Conservation (phyloP, 37 sponge, comb jelly and placozoan genomes). For the Ephydatia muelleri region DNA sequence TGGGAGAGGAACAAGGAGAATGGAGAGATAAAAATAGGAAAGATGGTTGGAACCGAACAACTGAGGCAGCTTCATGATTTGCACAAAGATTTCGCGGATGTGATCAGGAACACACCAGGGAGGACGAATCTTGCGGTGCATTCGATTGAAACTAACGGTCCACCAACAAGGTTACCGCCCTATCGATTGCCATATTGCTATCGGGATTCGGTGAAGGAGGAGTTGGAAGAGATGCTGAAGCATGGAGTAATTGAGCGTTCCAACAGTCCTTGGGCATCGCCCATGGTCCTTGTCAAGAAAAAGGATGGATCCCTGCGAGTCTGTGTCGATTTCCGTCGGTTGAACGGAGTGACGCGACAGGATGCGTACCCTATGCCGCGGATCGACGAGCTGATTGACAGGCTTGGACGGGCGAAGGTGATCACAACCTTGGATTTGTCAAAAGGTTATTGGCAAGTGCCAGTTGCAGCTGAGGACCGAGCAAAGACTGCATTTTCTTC, state of each 20-base stretch:
- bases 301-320: conserved; percentile 28
- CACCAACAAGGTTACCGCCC: conserved; percentile 15
- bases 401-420: conserved; percentile 16
- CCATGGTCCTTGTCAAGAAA: too few relatives aligned
- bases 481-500: conserved; percentile 54
- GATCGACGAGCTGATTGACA: conserved; percentile 45
- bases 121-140: conserved; percentile 14
- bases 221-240: conserved; percentile 38
- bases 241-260: conserved; percentile 18
- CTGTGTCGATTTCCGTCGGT: conserved; percentile 45
- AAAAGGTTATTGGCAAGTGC: conserved; percentile 47
- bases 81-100: not conserved
- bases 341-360: conserved; percentile 34
- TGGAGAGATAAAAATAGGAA: not conserved
- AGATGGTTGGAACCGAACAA: not conserved
- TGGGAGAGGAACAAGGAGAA: not conserved
- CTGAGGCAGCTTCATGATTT: not conserved
- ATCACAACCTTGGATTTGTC: conserved; percentile 28
- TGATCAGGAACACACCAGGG: not conserved
- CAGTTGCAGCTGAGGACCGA: conserved; percentile 31
- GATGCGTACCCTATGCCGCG: too few relatives aligned
- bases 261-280: too few relatives aligned
- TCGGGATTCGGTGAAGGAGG: conserved; percentile 8
- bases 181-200: conserved; percentile 23
- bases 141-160: conserved; percentile 1